phyloP scores from a whole-genome alignment of 2,888 invertebrate species.

The Phortica magna region DNA sequence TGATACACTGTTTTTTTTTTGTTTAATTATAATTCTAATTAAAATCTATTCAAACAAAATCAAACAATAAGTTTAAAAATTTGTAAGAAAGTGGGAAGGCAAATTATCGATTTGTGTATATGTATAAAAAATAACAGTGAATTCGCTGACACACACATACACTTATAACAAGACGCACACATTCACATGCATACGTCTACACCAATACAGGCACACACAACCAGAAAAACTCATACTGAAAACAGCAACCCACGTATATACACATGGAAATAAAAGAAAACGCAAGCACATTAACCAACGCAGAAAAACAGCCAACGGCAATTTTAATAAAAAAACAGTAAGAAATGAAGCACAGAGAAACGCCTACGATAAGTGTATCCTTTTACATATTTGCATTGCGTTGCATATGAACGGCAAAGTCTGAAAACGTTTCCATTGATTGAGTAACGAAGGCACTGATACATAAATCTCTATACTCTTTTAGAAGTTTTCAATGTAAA shows the following conservation, averaged over 20 bases:
- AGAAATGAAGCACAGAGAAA: slow-evolving; percentile 3
- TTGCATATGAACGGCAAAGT: background rate
- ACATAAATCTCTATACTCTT: too few relatives aligned
- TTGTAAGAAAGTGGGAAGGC: slow-evolving; percentile 29
- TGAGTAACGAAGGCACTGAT: background rate
- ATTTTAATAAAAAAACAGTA: background rate
- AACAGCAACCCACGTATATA: background rate
- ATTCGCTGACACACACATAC: slow-evolving; percentile 46
- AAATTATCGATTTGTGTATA: slow-evolving; percentile 70
- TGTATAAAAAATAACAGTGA: slow-evolving; percentile 67
- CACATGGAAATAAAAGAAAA: slow-evolving; percentile 3
- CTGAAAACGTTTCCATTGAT: background rate
- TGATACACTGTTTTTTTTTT: background rate
- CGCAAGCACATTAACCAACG: slow-evolving; percentile 38
- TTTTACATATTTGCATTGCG: background rate
- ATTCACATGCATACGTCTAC: slow-evolving; percentile 35
- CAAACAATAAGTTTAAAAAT: background rate
- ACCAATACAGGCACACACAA: slow-evolving; percentile 30
- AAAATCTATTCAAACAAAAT: background rate
- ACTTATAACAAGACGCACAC: too few relatives aligned
- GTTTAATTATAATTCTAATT: too few relatives aligned
- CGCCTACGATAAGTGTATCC: slow-evolving; percentile 16
- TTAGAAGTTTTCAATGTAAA: too few relatives aligned
- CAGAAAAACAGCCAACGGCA: slow-evolving; percentile 44
- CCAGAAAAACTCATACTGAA: background rate